Evolutionary conservation across 2,888 invertebrate species (phyloP).

Genomic region (Eupithecia inturbata): DNA sequence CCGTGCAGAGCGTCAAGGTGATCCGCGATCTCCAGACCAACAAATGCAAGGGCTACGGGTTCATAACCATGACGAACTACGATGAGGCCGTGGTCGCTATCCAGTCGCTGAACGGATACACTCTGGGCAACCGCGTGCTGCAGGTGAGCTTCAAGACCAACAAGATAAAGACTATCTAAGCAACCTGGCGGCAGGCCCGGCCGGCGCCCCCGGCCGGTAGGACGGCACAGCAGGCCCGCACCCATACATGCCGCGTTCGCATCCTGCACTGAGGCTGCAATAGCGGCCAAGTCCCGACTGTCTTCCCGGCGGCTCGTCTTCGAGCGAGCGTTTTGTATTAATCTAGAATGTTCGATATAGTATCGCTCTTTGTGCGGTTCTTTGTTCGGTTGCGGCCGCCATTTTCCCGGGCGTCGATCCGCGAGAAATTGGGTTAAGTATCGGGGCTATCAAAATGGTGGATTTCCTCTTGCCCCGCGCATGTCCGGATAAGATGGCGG

Average conservation of each 20-base stretch:
- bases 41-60: conserved; percentile 98
- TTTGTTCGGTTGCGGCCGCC: conserved; percentile 41
- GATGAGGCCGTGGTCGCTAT: conserved; percentile 96
- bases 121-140: conserved; percentile 94
- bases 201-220: conserved; percentile 77
- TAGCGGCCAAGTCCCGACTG: conserved; percentile 48
- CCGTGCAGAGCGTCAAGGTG: conserved; percentile 96
- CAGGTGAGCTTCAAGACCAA: conserved; percentile 97
- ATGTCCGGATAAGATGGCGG: conserved; percentile 72
- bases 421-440: conserved; percentile 76
- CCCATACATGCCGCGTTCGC: conserved; percentile 70
- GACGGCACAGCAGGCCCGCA: conserved; percentile 83
- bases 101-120: conserved; percentile 95
- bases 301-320: conserved; percentile 53
- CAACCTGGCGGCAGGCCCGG: conserved; percentile 70
- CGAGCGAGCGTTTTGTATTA: conserved; percentile 66
- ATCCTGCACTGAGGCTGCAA: conserved; percentile 43
- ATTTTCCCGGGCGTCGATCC: conserved; percentile 34
- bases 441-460: conserved; percentile 78
- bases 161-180: conserved; percentile 89
- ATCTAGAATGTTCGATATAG: conserved; percentile 63
- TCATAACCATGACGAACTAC: conserved; percentile 97
- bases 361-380: conserved; percentile 69
- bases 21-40: conserved; percentile 95
- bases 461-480: conserved; percentile 60